phyloP scores from a whole-genome alignment of 2,888 invertebrate species.

The Octonoba sinensis region DNA sequence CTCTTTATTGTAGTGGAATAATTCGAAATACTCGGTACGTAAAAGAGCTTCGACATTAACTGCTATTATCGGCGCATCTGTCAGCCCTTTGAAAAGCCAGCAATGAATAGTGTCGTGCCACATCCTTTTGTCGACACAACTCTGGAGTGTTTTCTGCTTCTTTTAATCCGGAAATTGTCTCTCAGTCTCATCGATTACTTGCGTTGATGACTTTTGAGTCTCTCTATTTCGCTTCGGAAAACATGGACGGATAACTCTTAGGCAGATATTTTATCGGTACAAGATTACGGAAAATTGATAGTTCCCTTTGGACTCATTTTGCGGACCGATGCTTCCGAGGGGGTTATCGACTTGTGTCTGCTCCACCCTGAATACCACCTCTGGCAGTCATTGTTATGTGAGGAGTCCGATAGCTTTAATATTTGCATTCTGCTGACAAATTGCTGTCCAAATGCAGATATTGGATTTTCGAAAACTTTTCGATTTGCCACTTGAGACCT shows the following conservation, averaged over 20 bases:
- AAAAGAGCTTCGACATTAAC: too few species aligned
- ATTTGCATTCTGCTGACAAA: conserved; percentile 42
- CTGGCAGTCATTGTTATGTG: conserved; percentile 37
- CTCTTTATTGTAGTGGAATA: too few species aligned
- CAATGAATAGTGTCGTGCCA: conserved; percentile 4
- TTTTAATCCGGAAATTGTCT: conserved; percentile 56
- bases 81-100: too few species aligned
- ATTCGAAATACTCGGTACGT: too few species aligned
- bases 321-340: conserved; percentile 27
- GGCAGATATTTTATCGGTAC: conserved; percentile 42
- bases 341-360: conserved; percentile 37
- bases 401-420: conserved; percentile 30
- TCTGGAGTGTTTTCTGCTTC: conserved; percentile 31
- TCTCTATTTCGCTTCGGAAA: conserved; percentile 35
- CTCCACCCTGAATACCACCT: conserved; percentile 17
- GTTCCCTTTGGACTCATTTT: conserved; percentile 46
- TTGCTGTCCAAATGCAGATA: conserved; percentile 33
- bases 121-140: conserved; percentile 8
- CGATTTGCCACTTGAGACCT: conserved; percentile 25
- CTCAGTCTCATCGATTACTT: conserved; percentile 31
- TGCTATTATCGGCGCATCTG: too few species aligned
- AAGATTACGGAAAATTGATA: conserved; percentile 58
- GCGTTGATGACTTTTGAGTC: conserved; percentile 48
- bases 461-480: conserved; percentile 31
- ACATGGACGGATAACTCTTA: conserved; percentile 29